phyloP scores from a whole-genome alignment of 2,113 vertebrate species.

The Caretta caretta region DNA sequence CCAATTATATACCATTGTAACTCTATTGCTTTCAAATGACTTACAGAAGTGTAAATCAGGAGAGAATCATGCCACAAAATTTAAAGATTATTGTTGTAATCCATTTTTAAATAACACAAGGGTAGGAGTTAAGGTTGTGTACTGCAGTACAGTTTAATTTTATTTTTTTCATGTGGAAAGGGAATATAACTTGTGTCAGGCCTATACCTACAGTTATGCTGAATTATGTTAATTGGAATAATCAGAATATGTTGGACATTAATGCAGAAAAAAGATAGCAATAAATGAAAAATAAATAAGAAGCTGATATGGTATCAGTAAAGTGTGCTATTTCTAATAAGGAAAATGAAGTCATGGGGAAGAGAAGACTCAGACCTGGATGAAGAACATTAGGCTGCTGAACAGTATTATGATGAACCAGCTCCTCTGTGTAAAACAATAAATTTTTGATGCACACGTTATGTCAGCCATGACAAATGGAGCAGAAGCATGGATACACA shows the following conservation, averaged over 20 bases:
- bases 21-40: conserved; percentile 49
- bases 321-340: conserved; percentile 9
- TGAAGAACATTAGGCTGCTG: neutral
- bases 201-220: conserved; percentile 36
- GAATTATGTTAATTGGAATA: conserved; percentile 64
- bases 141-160: conserved; percentile 35
- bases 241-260: conserved; percentile 38
- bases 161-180: neutral
- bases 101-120: conserved; percentile 53
- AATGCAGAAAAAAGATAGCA: conserved; percentile 30
- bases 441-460: neutral
- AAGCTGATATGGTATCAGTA: neutral
- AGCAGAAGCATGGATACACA: neutral
- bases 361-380: neutral
- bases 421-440: neutral
- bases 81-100: conserved; percentile 56
- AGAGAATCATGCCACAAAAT: conserved; percentile 22
- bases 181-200: conserved; percentile 49
- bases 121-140: neutral
- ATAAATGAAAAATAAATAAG: conserved; percentile 26
- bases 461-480: neutral
- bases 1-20: conserved; percentile 56
- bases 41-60: conserved; percentile 58
- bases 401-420: neutral
- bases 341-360: neutral